phyloP scores from a whole-genome alignment of 2,888 invertebrate species.

The Cylindroiulus punctatus region DNA sequence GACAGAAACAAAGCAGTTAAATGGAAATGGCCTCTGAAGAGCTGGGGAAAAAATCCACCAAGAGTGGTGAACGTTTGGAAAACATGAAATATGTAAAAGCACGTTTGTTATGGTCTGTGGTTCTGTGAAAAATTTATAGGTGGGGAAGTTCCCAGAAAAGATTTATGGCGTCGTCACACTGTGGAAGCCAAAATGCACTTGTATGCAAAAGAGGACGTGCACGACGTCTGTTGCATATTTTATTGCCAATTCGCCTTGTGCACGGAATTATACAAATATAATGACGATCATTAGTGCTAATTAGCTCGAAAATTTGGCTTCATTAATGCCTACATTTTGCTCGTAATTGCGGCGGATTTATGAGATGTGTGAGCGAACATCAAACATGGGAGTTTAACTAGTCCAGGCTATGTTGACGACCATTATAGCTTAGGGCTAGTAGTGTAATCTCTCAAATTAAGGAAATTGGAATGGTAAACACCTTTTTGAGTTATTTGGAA shows the following conservation, averaged over 20 bases:
- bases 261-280: background rate
- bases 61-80: background rate
- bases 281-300: background rate
- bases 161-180: conserved; percentile 23
- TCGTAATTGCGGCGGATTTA: background rate
- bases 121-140: background rate
- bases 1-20: background rate
- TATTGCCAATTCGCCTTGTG: background rate
- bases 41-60: background rate
- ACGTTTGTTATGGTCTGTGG: conserved; percentile 35
- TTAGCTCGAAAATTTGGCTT: background rate
- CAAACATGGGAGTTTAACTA: background rate
- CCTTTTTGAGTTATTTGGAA: too few species aligned
- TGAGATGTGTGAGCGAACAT: background rate
- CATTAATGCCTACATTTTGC: background rate
- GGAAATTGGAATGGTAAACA: background rate
- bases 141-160: background rate
- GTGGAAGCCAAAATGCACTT: background rate
- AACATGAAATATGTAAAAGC: conserved; percentile 46
- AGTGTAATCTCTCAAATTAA: background rate
- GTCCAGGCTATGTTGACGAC: too few species aligned
- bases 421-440: too few species aligned
- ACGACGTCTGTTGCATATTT: background rate
- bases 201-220: background rate
- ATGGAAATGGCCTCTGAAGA: background rate